These are phyloP conservation scores for Acleris sparsana DNA, from an alignment of 2,888 invertebrate genomes.

Conservation along the genomic window DNA sequence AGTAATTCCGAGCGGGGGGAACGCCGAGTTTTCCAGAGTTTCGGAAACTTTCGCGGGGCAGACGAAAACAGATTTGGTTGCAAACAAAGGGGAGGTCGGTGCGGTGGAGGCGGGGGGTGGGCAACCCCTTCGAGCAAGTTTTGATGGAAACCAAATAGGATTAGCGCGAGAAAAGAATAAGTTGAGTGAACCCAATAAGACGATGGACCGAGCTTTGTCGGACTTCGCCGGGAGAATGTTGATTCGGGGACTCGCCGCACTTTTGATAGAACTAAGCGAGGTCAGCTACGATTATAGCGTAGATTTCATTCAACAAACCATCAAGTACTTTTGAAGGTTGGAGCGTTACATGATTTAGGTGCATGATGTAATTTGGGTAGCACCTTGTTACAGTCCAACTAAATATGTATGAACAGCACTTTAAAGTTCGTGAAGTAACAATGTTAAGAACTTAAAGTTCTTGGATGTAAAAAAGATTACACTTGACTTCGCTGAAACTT, in stretches of 20 bases:
- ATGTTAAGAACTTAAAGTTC: conserved; percentile 1
- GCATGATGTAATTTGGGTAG: no score
- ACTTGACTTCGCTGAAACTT: conserved; percentile 1
- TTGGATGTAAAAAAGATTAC: conserved; percentile 8
- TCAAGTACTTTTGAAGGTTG: no score
- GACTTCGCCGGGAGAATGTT: conserved; percentile 35
- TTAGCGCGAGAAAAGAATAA: conserved; percentile 77
- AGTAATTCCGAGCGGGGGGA: conserved; percentile 67
- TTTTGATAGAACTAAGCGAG: conserved; percentile 1
- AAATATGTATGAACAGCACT: no score
- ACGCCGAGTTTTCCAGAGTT: conserved; percentile 63
- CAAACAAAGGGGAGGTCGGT: conserved; percentile 66
- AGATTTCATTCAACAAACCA: not conserved
- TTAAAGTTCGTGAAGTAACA: not conserved
- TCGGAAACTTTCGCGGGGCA: conserved; percentile 70
- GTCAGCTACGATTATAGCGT: not conserved
- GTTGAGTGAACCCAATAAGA: conserved; percentile 64
- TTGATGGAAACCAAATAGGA: conserved; percentile 81
- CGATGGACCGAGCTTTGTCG: conserved; percentile 52
- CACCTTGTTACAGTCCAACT: no score
- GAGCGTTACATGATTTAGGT: no score
- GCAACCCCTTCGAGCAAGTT: conserved; percentile 75
- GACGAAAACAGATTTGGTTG: conserved; percentile 80
- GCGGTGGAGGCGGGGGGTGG: conserved; percentile 42
- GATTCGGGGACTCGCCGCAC: conserved; percentile 8